Conservation (phyloP, 1,140 invertebrate species). For the Zaprionus gabonicus region DNA sequence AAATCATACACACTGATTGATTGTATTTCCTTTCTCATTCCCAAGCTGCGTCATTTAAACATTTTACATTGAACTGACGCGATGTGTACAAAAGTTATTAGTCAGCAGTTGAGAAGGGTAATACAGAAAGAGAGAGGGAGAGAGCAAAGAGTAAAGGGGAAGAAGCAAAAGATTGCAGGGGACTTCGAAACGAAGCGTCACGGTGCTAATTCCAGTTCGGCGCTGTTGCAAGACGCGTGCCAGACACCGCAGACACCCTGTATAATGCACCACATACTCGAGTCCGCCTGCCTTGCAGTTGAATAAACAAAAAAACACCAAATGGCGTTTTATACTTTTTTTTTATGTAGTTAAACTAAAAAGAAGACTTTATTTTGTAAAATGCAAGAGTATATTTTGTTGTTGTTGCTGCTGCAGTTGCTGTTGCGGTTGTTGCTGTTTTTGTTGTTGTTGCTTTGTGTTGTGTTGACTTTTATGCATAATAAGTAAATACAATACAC, state of each 20-base stretch:
- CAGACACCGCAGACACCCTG: constrained; percentile 55
- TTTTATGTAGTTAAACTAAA: constrained; percentile 82
- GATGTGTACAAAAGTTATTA: constrained; percentile 36
- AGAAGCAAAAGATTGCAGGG: constrained; percentile 10
- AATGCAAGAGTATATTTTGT: constrained; percentile 82
- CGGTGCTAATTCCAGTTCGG: constrained; percentile 48
- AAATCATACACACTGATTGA: constrained; percentile 7
- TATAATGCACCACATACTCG: constrained; percentile 23
- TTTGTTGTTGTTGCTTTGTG: constrained; percentile 55
- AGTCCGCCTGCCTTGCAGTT: constrained; percentile 47
- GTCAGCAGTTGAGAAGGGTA: constrained; percentile 26
- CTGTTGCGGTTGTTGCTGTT: constrained; percentile 35
- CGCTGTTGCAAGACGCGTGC: constrained; percentile 50
- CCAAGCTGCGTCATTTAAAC: constrained; percentile 23
- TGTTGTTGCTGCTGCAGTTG: constrained; percentile 35
- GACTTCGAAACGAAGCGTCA: constrained; percentile 67
- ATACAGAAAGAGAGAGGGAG: background rate
- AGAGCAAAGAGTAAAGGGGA: background rate
- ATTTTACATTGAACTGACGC: constrained; percentile 7
- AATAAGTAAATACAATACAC: constrained; percentile 76
- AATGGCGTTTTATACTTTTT: constrained; percentile 27
- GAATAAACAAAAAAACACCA: constrained; percentile 63
- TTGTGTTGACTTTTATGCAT: constrained; percentile 66
- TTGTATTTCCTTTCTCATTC: constrained; percentile 19
- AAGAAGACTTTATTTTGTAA: constrained; percentile 84